A percentile compares a stretch with the other conserved stretches of the same genome.
phyloP scores from a whole-genome alignment of 2,888 invertebrate genomes.

The Drosophila peninsularis region DNA sequence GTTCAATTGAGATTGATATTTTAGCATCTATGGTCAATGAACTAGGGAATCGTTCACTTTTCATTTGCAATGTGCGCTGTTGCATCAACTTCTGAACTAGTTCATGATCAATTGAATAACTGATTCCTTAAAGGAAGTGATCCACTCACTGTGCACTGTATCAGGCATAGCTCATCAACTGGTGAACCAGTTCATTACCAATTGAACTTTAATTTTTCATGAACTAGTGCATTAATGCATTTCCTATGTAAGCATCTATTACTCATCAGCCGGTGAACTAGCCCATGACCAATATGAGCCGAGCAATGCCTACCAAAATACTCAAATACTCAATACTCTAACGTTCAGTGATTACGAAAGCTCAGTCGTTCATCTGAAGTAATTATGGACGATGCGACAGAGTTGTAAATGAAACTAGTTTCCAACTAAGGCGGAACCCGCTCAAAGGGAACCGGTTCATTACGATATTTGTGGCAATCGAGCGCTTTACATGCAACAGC shows the following conservation, averaged over 20 bases:
- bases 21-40: neutral
- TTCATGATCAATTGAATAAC: neutral
- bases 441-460: neutral
- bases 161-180: neutral
- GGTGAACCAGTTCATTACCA: neutral
- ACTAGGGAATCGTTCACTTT: neutral
- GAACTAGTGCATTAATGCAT: neutral
- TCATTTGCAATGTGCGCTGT: too few species aligned
- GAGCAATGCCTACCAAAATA: too few species aligned
- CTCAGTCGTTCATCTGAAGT: neutral
- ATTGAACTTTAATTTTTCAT: neutral
- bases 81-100: neutral
- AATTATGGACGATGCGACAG: neutral
- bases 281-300: neutral
- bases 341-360: neutral
- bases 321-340: too few species aligned
- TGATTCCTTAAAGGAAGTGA: too few species aligned
- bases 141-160: too few species aligned
- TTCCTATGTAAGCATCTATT: too few species aligned
- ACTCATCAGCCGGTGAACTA: neutral
- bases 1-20: neutral
- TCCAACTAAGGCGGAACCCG: neutral
- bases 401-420: neutral
- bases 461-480: neutral
- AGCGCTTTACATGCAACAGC: slow-evolving; percentile 16